Conservation (phyloP, 2,797 vertebrate genomes). For the Anabacerthia variegaticeps region DNA sequence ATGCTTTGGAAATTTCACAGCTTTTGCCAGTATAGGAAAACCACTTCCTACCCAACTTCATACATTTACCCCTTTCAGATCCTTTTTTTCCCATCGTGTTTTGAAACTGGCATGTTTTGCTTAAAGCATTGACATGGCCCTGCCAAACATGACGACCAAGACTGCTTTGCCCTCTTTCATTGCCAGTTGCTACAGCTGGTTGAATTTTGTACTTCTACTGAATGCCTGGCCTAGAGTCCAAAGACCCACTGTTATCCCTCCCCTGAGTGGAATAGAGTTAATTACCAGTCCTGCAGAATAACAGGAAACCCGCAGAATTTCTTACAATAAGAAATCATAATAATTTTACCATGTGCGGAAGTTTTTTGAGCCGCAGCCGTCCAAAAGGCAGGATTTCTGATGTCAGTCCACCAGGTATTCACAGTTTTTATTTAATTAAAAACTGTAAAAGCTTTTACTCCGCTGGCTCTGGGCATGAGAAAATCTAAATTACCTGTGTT, state of each 20-base stretch:
- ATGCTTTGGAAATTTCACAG: background rate
- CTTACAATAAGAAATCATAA: slow-evolving; percentile 46
- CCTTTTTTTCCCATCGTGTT: background rate
- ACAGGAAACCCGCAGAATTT: slow-evolving; percentile 52
- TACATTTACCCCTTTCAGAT: fast-evolving
- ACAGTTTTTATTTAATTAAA: slow-evolving; percentile 16
- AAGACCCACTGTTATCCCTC: background rate
- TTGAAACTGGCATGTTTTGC: background rate
- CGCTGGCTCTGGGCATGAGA: slow-evolving; percentile 4
- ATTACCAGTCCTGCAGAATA: slow-evolving; percentile 41
- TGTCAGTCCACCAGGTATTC: background rate
- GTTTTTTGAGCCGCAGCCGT: background rate
- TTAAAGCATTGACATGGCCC: background rate
- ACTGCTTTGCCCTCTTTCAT: background rate
- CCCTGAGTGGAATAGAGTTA: slow-evolving; percentile 17
- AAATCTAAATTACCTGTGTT: slow-evolving; percentile 22
- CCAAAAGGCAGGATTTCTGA: slow-evolving; percentile 7
- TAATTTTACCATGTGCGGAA: slow-evolving; percentile 8
- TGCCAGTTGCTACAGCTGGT: background rate
- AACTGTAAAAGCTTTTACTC: slow-evolving; percentile 25
- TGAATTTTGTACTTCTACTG: background rate
- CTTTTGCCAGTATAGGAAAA: background rate
- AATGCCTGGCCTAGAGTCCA: background rate
- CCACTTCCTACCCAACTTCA: background rate
- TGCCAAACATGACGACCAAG: background rate